Percentiles rank a stretch among this genome's conserved stretches.
phyloP scores from a whole-genome alignment of 2,888 invertebrate species.

The Epinotia demarniana region DNA sequence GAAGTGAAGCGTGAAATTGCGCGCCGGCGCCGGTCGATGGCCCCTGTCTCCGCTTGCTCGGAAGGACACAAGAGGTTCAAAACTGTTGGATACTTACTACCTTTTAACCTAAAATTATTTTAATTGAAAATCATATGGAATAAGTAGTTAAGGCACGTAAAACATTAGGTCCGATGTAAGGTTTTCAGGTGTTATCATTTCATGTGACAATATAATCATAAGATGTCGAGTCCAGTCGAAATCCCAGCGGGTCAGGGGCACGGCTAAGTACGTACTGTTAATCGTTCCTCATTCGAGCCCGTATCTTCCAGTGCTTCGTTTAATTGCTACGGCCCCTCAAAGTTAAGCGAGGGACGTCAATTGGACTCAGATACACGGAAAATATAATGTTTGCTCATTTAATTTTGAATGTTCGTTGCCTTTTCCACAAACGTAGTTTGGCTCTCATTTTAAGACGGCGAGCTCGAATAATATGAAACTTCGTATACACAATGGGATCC shows the following conservation, averaged over 20 bases:
- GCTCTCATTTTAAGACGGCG: no score
- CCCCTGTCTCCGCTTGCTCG: background rate
- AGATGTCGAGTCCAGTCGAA: conserved; percentile 10
- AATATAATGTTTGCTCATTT: conserved; percentile 27
- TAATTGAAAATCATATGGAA: conserved; percentile 33
- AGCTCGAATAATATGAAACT: no score
- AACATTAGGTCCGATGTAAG: conserved; percentile 13
- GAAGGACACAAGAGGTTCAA: background rate
- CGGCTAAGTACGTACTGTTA: conserved; percentile 19
- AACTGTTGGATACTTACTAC: conserved; percentile 1
- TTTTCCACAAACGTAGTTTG: no score
- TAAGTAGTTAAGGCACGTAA: conserved; percentile 30
- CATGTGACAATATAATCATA: background rate
- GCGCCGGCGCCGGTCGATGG: conserved; percentile 48
- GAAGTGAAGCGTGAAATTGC: conserved; percentile 79
- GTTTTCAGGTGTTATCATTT: conserved; percentile 1
- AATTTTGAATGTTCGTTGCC: conserved; percentile 3
- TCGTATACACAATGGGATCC: no score
- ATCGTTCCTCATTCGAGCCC: conserved; percentile 32
- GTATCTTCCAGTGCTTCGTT: conserved; percentile 27
- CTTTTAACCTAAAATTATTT: conserved; percentile 6
- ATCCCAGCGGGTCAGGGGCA: conserved; percentile 20
- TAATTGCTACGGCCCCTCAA: conserved; percentile 28
- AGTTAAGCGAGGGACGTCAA: conserved; percentile 29
- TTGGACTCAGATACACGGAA: conserved; percentile 29